These are phyloP conservation scores for Pantelozetes paolii DNA, from an alignment of 2,888 invertebrate genomes.

Conservation along the genomic window DNA sequence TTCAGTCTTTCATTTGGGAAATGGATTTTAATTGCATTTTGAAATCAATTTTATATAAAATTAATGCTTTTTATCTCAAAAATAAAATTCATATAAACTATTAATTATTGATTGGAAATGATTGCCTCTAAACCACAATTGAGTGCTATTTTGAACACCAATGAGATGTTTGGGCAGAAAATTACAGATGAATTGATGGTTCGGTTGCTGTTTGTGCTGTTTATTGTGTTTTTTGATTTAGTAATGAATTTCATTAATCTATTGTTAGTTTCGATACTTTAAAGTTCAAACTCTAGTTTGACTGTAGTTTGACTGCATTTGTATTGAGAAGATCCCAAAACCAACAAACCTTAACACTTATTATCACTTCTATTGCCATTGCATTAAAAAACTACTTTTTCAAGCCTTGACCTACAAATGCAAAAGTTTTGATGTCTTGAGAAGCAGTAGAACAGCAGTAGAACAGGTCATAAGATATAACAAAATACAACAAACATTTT, in stretches of 20 bases:
- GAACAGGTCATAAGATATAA: background rate
- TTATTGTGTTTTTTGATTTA: background rate
- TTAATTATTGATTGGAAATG: too few relatives aligned
- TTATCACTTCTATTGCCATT: background rate
- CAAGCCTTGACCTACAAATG: slow-evolving; percentile 32
- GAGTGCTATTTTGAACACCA: background rate
- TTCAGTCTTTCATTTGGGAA: too few relatives aligned
- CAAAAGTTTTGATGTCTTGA: slow-evolving; percentile 11
- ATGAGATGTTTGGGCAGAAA: background rate
- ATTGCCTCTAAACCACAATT: too few relatives aligned
- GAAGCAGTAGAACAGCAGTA: slow-evolving; percentile 7
- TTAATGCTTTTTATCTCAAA: too few relatives aligned
- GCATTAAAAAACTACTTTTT: background rate
- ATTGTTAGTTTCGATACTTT: background rate
- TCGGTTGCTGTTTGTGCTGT: background rate
- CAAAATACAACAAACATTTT: background rate
- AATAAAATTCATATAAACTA: too few relatives aligned
- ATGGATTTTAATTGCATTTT: too few relatives aligned
- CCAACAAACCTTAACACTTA: background rate
- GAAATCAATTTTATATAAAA: too few relatives aligned
- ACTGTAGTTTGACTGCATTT: background rate
- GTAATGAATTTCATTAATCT: background rate
- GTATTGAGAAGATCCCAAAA: background rate
- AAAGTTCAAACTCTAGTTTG: background rate
- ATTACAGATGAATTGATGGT: background rate